Evolutionary conservation across 2,113 vertebrate genomes (phyloP).

Genomic region (Enhydra lutris): DNA sequence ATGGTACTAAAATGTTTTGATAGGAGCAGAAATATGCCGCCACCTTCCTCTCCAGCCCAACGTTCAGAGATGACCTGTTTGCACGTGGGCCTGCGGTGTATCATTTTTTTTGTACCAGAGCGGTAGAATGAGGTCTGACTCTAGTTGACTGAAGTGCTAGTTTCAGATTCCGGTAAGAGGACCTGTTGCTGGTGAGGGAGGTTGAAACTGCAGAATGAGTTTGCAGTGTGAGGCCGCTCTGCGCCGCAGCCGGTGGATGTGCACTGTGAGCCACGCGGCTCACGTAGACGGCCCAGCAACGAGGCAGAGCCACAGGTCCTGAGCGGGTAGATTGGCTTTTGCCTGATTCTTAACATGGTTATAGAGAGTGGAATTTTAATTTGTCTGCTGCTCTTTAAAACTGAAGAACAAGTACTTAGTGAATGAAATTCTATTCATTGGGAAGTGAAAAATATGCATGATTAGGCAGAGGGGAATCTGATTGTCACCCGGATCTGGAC

Average conservation of each 20-base stretch:
- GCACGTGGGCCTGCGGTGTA: background rate
- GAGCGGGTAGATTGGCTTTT: slow-evolving; percentile 59
- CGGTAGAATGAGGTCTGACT: slow-evolving; percentile 49
- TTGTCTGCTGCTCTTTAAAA: background rate
- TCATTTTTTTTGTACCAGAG: background rate
- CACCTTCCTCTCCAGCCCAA: background rate
- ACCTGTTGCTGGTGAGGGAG: slow-evolving; percentile 54
- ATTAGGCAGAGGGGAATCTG: slow-evolving; percentile 18
- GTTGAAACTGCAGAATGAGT: slow-evolving; percentile 66
- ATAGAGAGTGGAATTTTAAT: slow-evolving; percentile 32
- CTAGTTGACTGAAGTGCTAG: slow-evolving; percentile 43
- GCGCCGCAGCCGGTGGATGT: slow-evolving; percentile 52
- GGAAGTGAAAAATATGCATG: slow-evolving; percentile 23
- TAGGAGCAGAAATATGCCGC: slow-evolving; percentile 9
- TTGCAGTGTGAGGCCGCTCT: slow-evolving; percentile 58
- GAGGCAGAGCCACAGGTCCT: slow-evolving; percentile 50
- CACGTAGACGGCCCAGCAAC: slow-evolving; percentile 15
- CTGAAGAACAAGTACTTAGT: slow-evolving; percentile 39
- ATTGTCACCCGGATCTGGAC: background rate
- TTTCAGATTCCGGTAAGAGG: slow-evolving; percentile 62
- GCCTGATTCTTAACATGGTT: slow-evolving; percentile 45
- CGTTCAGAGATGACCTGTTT: slow-evolving; percentile 39
- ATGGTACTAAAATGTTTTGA: slow-evolving; percentile 35
- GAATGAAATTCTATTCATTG: slow-evolving; percentile 36
- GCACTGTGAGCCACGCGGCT: slow-evolving; percentile 46